A percentile compares a stretch with the other conserved stretches of the same genome.
phyloP scores from a whole-genome alignment of 2,888 invertebrate genomes.

The Cephalotes varians region DNA sequence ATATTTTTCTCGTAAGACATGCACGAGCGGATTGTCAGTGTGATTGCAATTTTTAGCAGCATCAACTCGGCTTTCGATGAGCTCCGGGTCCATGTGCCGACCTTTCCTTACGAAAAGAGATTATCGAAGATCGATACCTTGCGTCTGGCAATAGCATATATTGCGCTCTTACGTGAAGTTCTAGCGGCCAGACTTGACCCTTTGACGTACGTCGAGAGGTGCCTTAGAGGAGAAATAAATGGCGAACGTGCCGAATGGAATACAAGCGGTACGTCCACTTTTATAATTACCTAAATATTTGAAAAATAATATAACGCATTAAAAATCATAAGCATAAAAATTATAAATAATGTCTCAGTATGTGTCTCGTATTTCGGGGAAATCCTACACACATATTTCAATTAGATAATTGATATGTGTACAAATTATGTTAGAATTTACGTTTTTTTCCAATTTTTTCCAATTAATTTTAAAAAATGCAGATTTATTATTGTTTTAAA shows the following conservation, averaged over 20 bases:
- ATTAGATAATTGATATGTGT: not conserved
- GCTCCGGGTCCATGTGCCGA: constrained; percentile 98
- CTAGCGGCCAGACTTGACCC: constrained; percentile 96
- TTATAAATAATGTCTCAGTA: not conserved
- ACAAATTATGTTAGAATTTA: not conserved
- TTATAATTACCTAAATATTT: not conserved
- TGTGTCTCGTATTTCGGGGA: not conserved
- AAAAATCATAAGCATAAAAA: not conserved
- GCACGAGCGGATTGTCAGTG: constrained; percentile 79
- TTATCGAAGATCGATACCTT: constrained; percentile 99
- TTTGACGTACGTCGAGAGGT: constrained; percentile 96
- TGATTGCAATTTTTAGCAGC: constrained; percentile 91
- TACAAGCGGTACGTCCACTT: constrained; percentile 92
- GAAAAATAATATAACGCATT: not conserved
- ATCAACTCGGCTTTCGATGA: constrained; percentile 99
- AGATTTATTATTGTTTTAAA: no score
- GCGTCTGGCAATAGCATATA: constrained; percentile 98
- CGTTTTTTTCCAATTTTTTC: no score
- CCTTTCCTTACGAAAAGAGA: constrained; percentile 99
- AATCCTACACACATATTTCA: not conserved
- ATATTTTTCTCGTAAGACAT: not conserved
- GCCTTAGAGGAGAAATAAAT: constrained; percentile 95
- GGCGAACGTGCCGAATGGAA: constrained; percentile 97
- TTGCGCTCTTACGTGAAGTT: constrained; percentile 96
- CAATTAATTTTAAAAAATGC: not conserved